Evolutionary conservation across 2,797 vertebrate species (phyloP).

Genomic region (Acomys russatus): DNA sequence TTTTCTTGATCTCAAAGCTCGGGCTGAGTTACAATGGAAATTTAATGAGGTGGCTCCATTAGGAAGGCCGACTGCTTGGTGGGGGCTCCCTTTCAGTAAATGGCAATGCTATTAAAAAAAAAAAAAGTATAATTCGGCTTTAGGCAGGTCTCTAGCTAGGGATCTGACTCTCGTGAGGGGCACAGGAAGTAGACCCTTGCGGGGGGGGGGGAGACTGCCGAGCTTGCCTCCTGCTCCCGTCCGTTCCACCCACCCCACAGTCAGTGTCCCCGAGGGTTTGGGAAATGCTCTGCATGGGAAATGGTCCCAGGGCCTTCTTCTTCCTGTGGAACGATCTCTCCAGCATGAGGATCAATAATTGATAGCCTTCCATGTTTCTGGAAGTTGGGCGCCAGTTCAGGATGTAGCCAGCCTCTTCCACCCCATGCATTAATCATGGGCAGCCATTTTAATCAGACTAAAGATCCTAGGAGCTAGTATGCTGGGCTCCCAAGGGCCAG

Average conservation of each 20-base stretch:
- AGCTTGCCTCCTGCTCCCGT: not conserved
- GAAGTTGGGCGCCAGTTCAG: slow-evolving; percentile 69
- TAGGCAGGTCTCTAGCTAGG: slow-evolving; percentile 27
- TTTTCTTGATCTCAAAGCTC: slow-evolving; percentile 55
- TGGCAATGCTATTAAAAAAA: not conserved
- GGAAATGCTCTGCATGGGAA: slow-evolving; percentile 69
- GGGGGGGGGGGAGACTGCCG: not conserved
- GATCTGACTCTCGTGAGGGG: slow-evolving; percentile 44
- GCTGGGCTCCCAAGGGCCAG: not conserved
- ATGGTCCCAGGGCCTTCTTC: slow-evolving; percentile 49
- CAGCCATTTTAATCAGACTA: slow-evolving; percentile 54
- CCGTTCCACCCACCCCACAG: not conserved
- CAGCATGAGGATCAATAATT: slow-evolving; percentile 76
- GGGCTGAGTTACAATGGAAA: slow-evolving; percentile 69
- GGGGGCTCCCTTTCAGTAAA: slow-evolving; percentile 9
- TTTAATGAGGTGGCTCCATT: slow-evolving; percentile 49
- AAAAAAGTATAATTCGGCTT: not conserved
- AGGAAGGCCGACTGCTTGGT: not conserved
- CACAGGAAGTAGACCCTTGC: not conserved
- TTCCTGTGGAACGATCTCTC: slow-evolving; percentile 74
- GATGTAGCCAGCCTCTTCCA: slow-evolving; percentile 60
- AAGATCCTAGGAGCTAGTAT: slow-evolving; percentile 19
- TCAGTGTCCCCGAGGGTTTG: not conserved
- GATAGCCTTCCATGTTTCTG: slow-evolving; percentile 72
- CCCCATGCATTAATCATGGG: slow-evolving; percentile 58